These are phyloP conservation scores for Chrysolina oricalcia DNA, from an alignment of 2,888 invertebrate genomes.

Conservation along the genomic window DNA sequence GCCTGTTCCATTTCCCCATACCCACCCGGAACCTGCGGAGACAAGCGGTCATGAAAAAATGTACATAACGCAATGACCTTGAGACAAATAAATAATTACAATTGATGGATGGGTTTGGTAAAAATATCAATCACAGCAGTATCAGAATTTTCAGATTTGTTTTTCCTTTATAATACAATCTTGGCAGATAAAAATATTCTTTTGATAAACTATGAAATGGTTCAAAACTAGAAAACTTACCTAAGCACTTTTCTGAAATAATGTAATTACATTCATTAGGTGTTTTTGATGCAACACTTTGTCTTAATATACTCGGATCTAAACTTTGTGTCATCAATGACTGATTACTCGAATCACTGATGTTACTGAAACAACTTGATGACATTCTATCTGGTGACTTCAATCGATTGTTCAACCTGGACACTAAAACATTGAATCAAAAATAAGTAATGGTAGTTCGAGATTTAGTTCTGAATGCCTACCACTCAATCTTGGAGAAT, in stretches of 20 bases:
- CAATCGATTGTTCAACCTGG: constrained; percentile 69
- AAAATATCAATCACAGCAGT: too few relatives aligned
- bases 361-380: constrained; percentile 78
- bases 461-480: constrained; percentile 54
- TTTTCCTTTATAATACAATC: too few relatives aligned
- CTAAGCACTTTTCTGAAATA: constrained; percentile 63
- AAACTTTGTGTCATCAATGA: constrained; percentile 78
- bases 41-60: too few relatives aligned
- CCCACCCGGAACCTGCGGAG: too few relatives aligned
- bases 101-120: too few relatives aligned
- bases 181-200: too few relatives aligned
- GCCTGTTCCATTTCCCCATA: too few relatives aligned
- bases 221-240: constrained; percentile 53
- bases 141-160: too few relatives aligned
- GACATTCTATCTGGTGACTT: constrained; percentile 84
- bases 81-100: too few relatives aligned
- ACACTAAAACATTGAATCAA: constrained; percentile 63
- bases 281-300: constrained; percentile 65
- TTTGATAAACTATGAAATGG: too few relatives aligned
- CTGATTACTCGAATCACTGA: constrained; percentile 62
- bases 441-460: background rate
- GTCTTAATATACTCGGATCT: constrained; percentile 75
- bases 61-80: too few relatives aligned
- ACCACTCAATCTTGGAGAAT: constrained; percentile 72
- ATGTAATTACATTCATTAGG: constrained; percentile 57